Base-by-base conservation (phyloP, 2,113 vertebrate species). In the Sorex araneus region DNA sequence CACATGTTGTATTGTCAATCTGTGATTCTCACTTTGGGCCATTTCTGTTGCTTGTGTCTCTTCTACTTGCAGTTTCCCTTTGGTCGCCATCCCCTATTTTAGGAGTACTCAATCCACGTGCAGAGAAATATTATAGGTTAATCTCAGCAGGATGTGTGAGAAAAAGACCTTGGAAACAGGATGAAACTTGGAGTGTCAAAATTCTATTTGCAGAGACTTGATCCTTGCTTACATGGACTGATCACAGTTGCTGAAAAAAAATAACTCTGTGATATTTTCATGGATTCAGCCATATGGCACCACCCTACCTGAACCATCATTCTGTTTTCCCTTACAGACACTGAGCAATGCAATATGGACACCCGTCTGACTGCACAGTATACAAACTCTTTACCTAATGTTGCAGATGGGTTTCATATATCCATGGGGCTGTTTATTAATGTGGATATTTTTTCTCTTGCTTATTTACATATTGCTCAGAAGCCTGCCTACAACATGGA, bases 401-500 rank as follows among this genome's bases (percentile, higher is more conserved):
- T 91, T 94, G 85, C 96, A 98, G 93, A 96, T 95, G 95, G 94
- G 70, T 94, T 95, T 96, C 36, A 75, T 96, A 67, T 66, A n/a
- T 97, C 96, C 87, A 97, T 95, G 89, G 93, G 93, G 89, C 96
- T 97, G 91, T 97, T 92, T 95, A 97, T 94, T 89, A 96, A 96
- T 96, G 96, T 96, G 90, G 97, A 95, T 95, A 96, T 97, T 98
- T 96, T 93, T 92, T 98, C 97, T 96, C 93, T 96, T 8, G 23
- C 95, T 97, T 97, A 97, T 98, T 98, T 98, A 97, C 97, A 98
- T 98, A 89, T 97, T 97, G 94, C 94, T 98, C 96, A 97, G 96
- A 97, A 97, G 86, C 94, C 96, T 97, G 96, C 94, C 94, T 96
- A 97, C 95, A 97, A 98, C 97, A 98, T 96, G 96, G 95, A 96